Percentiles rank a stretch among this genome's conserved stretches.
These are phyloP conservation scores for Xenentodon cancila DNA, from an alignment of 2,797 vertebrate genomes.

Conservation along the genomic window DNA sequence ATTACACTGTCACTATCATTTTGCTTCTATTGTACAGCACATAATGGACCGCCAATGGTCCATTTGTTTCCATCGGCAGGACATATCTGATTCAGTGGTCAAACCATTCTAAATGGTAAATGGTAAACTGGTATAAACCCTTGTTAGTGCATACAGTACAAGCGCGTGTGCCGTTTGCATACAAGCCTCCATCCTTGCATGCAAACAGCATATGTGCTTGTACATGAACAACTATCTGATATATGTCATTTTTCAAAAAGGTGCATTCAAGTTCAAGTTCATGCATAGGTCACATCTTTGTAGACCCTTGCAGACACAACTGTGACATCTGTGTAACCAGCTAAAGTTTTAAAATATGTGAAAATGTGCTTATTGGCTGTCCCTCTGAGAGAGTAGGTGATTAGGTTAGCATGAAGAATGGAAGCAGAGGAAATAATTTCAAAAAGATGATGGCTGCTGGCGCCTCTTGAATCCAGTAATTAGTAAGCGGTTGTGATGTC, in stretches of 20 bases:
- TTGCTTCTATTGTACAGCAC: slow-evolving; percentile 32
- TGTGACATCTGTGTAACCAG: background rate
- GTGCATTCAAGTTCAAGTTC: background rate
- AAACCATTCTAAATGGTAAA: slow-evolving; percentile 11
- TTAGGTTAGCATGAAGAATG: slow-evolving; percentile 20
- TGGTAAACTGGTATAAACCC: slow-evolving; percentile 6
- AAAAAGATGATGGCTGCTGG: slow-evolving; percentile 9
- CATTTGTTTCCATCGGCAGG: slow-evolving; percentile 17
- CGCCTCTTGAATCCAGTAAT: slow-evolving; percentile 17
- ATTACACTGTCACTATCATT: slow-evolving; percentile 37
- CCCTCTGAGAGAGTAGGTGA: background rate
- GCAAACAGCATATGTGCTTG: background rate
- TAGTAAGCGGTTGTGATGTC: slow-evolving; percentile 19
- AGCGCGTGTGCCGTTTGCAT: too few species aligned
- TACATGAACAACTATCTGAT: too few species aligned
- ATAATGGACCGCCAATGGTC: slow-evolving; percentile 13
- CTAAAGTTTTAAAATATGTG: background rate
- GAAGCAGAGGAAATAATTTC: slow-evolving; percentile 8
- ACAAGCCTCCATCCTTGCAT: too few species aligned
- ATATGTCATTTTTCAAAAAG: too few species aligned
- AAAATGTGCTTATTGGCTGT: background rate
- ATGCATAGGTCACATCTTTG: background rate
- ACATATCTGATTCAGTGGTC: slow-evolving; percentile 15
- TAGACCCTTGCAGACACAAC: background rate
- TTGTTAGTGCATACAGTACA: background rate